Percentiles rank a stretch among this genome's conserved stretches.
phyloP scores from a whole-genome alignment of 2,113 vertebrate genomes.

The Paradoxurus hermaphroditus region DNA sequence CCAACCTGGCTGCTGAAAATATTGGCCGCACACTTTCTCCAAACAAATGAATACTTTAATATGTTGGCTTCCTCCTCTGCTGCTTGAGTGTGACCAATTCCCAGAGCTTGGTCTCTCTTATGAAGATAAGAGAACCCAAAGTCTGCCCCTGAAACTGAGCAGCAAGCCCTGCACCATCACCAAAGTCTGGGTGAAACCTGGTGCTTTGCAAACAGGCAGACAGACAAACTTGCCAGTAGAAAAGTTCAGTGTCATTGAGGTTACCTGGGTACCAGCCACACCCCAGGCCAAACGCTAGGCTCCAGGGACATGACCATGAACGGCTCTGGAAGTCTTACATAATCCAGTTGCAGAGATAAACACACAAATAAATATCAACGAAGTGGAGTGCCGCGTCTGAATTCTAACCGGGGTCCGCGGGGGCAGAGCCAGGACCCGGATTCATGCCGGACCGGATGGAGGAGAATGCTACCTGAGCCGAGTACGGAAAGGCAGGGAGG shows the following conservation, averaged over 20 bases:
- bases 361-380: not conserved
- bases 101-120: not conserved
- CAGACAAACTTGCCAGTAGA: not conserved
- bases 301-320: not conserved
- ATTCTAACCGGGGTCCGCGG: not conserved
- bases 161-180: not conserved
- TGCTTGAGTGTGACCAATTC: not conserved
- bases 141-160: rapidly evolving
- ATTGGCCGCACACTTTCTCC: not conserved
- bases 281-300: not conserved
- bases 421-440: rapidly evolving
- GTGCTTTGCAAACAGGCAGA: not conserved
- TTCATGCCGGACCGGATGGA: rapidly evolving
- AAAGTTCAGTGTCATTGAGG: not conserved
- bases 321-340: not conserved
- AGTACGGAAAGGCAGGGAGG: not conserved
- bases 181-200: not conserved
- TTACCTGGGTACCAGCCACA: not conserved
- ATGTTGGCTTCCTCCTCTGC: not conserved
- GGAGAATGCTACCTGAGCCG: rapidly evolving
- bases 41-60: not conserved
- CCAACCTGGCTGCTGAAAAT: not conserved
- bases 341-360: not conserved
- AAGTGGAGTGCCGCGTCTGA: not conserved
- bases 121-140: not conserved